Percentiles rank a stretch among this genome's conserved stretches.
Conservation (phyloP, 2,888 invertebrate species). For the Pycnomerus fuliginosus region DNA sequence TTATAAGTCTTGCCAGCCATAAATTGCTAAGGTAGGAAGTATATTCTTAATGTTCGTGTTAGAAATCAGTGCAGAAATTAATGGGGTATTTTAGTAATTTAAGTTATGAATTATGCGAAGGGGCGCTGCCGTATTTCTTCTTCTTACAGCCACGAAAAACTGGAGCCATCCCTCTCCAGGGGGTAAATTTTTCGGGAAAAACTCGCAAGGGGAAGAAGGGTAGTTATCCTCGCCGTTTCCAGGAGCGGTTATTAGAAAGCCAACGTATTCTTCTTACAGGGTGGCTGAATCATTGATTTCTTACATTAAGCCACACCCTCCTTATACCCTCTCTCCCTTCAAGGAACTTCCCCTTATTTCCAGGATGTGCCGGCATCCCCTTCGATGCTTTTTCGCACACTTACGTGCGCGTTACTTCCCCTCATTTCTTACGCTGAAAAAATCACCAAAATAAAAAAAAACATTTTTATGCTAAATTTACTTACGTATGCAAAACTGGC, state of each 20-base stretch:
- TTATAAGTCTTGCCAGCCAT: conserved; percentile 21
- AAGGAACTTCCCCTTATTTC: conserved; percentile 28
- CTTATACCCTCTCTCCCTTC: conserved; percentile 40
- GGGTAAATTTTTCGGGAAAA: conserved; percentile 27
- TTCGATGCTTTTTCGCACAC: conserved; percentile 15
- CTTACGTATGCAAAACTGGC: too few relatives aligned
- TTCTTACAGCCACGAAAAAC: conserved; percentile 1
- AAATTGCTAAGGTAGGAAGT: conserved; percentile 22
- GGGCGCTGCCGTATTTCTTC: conserved; percentile 34
- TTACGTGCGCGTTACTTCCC: not conserved
- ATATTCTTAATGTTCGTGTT: conserved; percentile 35
- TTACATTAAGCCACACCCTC: conserved; percentile 49
- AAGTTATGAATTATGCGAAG: conserved; percentile 46
- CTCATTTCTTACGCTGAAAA: not conserved
- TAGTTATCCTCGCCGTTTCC: conserved; percentile 5
- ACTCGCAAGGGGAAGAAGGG: not conserved
- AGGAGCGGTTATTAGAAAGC: conserved; percentile 24
- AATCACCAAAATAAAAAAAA: not conserved
- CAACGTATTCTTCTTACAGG: conserved; percentile 34
- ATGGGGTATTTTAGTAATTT: conserved; percentile 50
- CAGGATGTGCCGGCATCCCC: conserved; percentile 26
- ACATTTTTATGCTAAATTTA: not conserved
- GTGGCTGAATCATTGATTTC: conserved; percentile 48
- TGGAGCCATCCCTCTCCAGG: conserved; percentile 12
- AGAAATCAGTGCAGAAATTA: conserved; percentile 48